Percentiles rank a stretch among this genome's conserved stretches.
phyloP scores from a whole-genome alignment of 2,113 vertebrate species.

The Bubo bubo region DNA sequence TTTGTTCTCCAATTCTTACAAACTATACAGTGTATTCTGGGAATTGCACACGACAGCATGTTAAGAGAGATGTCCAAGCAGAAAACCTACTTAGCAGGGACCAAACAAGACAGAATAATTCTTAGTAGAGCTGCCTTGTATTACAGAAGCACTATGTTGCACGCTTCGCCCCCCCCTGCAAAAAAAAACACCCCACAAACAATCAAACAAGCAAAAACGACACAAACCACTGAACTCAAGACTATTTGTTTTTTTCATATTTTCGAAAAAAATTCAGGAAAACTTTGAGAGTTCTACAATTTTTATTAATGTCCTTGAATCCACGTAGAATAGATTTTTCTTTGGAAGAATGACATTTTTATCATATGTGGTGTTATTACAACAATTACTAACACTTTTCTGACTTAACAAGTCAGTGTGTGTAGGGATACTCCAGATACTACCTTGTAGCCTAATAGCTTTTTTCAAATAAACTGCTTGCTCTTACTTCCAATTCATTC shows the following conservation, averaged over 20 bases:
- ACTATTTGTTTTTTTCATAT: background rate
- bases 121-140: background rate
- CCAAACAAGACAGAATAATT: background rate
- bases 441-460: background rate
- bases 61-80: background rate
- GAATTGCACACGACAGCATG: background rate
- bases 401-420: background rate
- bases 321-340: background rate
- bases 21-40: accelerated
- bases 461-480: background rate
- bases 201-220: background rate
- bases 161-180: accelerated
- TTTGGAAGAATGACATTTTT: background rate
- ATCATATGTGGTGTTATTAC: background rate
- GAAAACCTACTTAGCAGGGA: background rate
- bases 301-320: background rate
- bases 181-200: accelerated
- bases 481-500: conserved; percentile 12
- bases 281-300: background rate
- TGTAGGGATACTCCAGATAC: background rate
- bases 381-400: conserved; percentile 1
- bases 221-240: background rate
- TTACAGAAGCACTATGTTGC: background rate
- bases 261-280: background rate
- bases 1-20: background rate